These are phyloP conservation scores for Zaprionus lineosus DNA, from an alignment of 2,888 invertebrate species.

Conservation along the genomic window DNA sequence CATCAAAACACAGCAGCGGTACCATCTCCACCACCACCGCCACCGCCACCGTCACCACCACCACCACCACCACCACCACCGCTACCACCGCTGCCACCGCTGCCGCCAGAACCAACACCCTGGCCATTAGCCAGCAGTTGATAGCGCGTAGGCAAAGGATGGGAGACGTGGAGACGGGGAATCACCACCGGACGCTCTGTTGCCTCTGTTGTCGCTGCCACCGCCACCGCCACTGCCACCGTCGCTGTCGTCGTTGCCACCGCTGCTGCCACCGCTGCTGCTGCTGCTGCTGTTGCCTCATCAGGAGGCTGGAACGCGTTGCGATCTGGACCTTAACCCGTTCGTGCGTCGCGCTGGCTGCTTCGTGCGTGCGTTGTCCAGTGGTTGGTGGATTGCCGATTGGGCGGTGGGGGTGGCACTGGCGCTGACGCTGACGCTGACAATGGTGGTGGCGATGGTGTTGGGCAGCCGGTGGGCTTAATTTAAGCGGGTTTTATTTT, in stretches of 20 bases:
- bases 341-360: constrained; percentile 60
- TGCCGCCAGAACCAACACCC: not conserved
- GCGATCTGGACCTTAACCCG: constrained; percentile 68
- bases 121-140: constrained; percentile 26
- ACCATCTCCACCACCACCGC: constrained; percentile 6
- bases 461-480: constrained; percentile 72
- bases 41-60: not conserved
- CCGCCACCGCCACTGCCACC: constrained; percentile 13
- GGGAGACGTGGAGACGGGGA: no score
- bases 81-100: constrained; percentile 8
- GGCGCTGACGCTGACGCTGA: constrained; percentile 5
- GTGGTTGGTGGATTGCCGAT: constrained; percentile 46
- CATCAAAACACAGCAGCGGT: constrained; percentile 48
- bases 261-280: constrained; percentile 23
- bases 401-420: constrained; percentile 9
- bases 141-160: not conserved
- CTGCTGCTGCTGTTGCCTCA: constrained; percentile 16
- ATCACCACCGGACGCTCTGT: not conserved
- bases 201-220: constrained; percentile 16
- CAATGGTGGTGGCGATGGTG: constrained; percentile 20
- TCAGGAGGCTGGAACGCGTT: constrained; percentile 5
- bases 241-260: constrained; percentile 9
- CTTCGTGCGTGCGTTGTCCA: constrained; percentile 71
- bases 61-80: constrained; percentile 3
- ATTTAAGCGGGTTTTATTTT: constrained; percentile 79